Evolutionary conservation across 2,797 vertebrate species (phyloP).

Genomic region (Holocentrus rufus): DNA sequence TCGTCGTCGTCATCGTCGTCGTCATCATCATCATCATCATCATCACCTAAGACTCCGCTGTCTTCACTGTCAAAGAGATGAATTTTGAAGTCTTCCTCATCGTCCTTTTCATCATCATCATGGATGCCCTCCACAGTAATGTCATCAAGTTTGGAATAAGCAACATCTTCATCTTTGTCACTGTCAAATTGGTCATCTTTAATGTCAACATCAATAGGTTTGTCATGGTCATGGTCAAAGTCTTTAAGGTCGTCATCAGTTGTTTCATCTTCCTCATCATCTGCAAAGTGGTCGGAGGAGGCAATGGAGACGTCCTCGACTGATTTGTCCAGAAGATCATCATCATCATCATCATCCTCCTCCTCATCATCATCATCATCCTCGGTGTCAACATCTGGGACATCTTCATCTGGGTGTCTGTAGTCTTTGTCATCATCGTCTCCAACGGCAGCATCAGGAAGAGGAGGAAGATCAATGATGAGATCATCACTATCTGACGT

Average conservation of each 20-base stretch:
- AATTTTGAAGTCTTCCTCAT: conserved; percentile 16
- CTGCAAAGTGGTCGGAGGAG: conserved; percentile 73
- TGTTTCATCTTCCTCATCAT: conserved; percentile 60
- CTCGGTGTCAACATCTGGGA: conserved; percentile 18
- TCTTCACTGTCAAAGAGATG: conserved; percentile 50
- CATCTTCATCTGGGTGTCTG: conserved; percentile 18
- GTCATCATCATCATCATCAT: conserved; percentile 54
- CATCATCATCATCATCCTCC: conserved; percentile 53
- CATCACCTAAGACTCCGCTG: conserved; percentile 69
- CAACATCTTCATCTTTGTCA: conserved; percentile 17
- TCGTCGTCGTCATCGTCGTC: conserved; percentile 67
- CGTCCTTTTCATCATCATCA: conserved; percentile 24
- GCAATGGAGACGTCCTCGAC: conserved; percentile 61
- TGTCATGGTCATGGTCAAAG: too few relatives aligned
- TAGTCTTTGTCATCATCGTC: conserved; percentile 28
- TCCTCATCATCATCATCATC: conserved; percentile 26
- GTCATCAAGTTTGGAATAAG: conserved; percentile 37
- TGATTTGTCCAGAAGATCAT: conserved; percentile 59
- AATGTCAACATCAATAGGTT: too few relatives aligned
- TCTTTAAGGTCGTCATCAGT: conserved; percentile 32
- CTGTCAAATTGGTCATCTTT: conserved; percentile 18
- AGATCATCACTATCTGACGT: neutral
- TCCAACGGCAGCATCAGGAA: neutral
- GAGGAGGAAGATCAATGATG: conserved; percentile 28
- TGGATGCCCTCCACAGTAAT: conserved; percentile 29